These are phyloP conservation scores for Apostichopus japonicus DNA, from an alignment of 35 echinoderm and acorn worm genomes.

Conservation along the genomic window DNA sequence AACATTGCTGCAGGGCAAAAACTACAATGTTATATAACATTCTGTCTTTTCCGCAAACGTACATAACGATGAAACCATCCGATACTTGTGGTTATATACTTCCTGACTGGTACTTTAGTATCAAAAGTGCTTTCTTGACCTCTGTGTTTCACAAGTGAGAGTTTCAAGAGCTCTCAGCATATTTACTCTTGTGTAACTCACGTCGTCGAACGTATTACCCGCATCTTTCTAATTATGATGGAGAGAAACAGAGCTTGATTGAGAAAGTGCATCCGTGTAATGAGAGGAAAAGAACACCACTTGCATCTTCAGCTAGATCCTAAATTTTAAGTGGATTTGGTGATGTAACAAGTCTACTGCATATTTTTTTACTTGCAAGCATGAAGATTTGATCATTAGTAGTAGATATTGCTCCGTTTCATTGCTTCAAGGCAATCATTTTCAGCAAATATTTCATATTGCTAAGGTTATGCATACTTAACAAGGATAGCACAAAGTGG, in stretches of 20 bases:
- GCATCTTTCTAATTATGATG: background rate
- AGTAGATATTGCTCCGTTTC: background rate
- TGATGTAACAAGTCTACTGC: background rate
- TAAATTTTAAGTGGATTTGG: background rate
- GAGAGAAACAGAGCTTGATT: background rate
- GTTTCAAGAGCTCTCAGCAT: background rate
- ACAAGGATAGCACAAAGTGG: background rate
- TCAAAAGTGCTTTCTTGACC: constrained; percentile 3
- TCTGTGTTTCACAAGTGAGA: background rate
- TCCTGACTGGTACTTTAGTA: background rate
- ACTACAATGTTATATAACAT: no score
- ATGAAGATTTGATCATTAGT: background rate
- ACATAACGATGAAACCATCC: no score
- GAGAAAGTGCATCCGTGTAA: background rate
- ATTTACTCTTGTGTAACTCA: constrained; percentile 4
- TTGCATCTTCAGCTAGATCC: background rate
- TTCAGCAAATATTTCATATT: background rate
- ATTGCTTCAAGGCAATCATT: background rate
- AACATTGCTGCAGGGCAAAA: no score
- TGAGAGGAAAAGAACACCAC: background rate
- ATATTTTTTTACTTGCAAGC: background rate
- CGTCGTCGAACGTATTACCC: background rate
- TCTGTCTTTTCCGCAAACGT: no score
- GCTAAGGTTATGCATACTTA: background rate
- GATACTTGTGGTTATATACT: background rate